Conservation (phyloP, 1,140 invertebrate species). For the Euura lappo region DNA sequence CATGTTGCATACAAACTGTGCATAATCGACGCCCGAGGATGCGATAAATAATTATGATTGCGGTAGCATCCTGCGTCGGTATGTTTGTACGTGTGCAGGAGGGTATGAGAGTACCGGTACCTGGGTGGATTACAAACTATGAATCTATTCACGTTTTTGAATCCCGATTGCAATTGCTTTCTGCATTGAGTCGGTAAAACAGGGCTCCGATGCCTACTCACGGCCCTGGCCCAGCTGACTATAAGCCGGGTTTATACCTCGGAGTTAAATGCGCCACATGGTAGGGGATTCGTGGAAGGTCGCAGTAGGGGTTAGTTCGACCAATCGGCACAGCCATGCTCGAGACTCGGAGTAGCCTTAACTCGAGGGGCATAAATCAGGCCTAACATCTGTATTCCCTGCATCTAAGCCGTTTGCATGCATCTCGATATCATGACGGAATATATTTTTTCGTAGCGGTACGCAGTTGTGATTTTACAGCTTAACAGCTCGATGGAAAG, state of each 20-base stretch:
- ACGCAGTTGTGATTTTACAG: neutral
- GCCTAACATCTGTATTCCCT: neutral
- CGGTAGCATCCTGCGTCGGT: too few relatives aligned
- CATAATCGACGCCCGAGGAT: too few relatives aligned
- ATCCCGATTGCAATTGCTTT: neutral
- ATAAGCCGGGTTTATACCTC: slow-evolving; percentile 55
- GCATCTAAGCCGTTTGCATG: neutral
- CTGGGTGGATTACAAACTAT: too few relatives aligned
- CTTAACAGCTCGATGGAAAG: neutral
- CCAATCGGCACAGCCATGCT: neutral
- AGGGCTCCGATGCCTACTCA: slow-evolving; percentile 19
- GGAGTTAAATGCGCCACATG: slow-evolving; percentile 14
- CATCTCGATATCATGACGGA: neutral
- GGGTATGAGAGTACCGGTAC: too few relatives aligned
- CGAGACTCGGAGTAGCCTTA: neutral
- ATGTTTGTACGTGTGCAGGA: too few relatives aligned
- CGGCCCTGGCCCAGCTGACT: slow-evolving; percentile 59
- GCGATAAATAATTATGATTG: too few relatives aligned
- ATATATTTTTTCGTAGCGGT: neutral
- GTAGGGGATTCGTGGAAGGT: slow-evolving; percentile 1
- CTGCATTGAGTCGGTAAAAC: neutral
- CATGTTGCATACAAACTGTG: too few relatives aligned
- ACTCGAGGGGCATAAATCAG: neutral
- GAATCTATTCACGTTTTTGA: too few relatives aligned
- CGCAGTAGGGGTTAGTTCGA: neutral